phyloP scores from a whole-genome alignment of 2,113 vertebrate genomes.

The Pterocles gutturalis region DNA sequence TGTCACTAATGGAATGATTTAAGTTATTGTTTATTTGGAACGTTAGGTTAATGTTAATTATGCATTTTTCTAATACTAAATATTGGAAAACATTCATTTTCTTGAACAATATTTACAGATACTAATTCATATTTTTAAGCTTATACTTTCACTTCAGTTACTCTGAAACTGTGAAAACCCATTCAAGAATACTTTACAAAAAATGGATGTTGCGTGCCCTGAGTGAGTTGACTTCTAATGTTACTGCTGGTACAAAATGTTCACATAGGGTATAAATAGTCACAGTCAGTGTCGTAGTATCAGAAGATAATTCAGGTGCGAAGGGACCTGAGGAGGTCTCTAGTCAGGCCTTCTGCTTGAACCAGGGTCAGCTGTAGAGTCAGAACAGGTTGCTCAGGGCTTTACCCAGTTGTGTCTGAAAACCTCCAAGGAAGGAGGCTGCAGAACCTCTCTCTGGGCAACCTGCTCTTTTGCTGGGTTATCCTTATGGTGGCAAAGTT shows the following conservation, averaged over 20 bases:
- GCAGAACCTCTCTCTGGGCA: not conserved
- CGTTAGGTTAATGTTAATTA: not conserved
- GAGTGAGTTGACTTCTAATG: not conserved
- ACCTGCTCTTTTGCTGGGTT: not conserved
- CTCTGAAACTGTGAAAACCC: not conserved
- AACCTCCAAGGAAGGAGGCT: not conserved
- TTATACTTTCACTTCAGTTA: not conserved
- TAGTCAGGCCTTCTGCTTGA: not conserved
- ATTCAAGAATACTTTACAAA: not conserved
- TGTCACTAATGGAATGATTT: not conserved
- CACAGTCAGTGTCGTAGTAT: not conserved
- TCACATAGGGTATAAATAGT: not conserved
- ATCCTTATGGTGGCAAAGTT: not conserved
- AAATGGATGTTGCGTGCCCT: not conserved
- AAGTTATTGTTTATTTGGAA: not conserved
- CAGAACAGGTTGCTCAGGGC: not conserved
- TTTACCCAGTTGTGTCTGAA: not conserved
- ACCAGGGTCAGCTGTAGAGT: not conserved
- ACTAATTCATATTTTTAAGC: not conserved
- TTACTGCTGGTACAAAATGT: not conserved
- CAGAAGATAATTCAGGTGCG: not conserved
- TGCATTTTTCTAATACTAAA: not conserved
- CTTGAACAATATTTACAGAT: not conserved
- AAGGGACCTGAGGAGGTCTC: not conserved
- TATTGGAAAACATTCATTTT: not conserved